A percentile compares a stretch with the other conserved stretches of the same genome.
These are phyloP conservation scores for Gymnoscelis rufifasciata DNA, from an alignment of 2,888 invertebrate species.

Conservation along the genomic window DNA sequence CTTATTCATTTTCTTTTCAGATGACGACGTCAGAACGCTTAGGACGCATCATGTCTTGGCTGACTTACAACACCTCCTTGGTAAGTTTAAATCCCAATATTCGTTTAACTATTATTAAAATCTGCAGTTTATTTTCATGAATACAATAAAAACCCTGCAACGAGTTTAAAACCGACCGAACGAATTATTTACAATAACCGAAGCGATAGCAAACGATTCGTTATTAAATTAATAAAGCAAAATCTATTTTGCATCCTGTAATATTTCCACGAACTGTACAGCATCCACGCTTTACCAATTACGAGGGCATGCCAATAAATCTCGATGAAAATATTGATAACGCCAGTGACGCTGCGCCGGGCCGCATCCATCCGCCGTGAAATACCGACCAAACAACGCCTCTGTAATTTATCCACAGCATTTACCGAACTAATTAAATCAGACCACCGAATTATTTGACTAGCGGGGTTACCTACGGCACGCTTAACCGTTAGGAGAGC, in stretches of 20 bases:
- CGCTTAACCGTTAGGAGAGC: slow-evolving; percentile 42
- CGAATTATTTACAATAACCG: slow-evolving; percentile 3
- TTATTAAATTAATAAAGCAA: slow-evolving; percentile 25
- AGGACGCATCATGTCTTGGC: slow-evolving; percentile 45
- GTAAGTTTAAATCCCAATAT: slow-evolving; percentile 33
- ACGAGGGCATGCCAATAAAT: slow-evolving; percentile 53
- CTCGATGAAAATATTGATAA: slow-evolving; percentile 63
- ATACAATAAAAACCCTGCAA: not conserved
- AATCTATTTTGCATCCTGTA: slow-evolving; percentile 31
- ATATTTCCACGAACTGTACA: slow-evolving; percentile 33
- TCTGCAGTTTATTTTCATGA: too few species aligned
- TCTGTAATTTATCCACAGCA: slow-evolving; percentile 44
- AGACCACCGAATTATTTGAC: slow-evolving; percentile 48
- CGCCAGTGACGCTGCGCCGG: slow-evolving; percentile 38
- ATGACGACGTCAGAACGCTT: slow-evolving; percentile 48
- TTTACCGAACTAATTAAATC: slow-evolving; percentile 52
- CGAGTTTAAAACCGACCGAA: not conserved
- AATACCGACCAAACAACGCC: slow-evolving; percentile 47
- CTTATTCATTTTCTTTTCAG: slow-evolving; percentile 40
- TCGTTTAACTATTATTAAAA: too few species aligned
- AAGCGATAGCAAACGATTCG: slow-evolving; percentile 15
- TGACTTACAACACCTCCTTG: slow-evolving; percentile 58
- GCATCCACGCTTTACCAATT: slow-evolving; percentile 48
- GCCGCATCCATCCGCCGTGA: slow-evolving; percentile 34
- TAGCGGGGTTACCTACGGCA: slow-evolving; percentile 41